Percentiles rank a stretch among this genome's conserved stretches.
Evolutionary conservation across 2,113 vertebrate species (phyloP).

Genomic region (Hystrix brachyura): DNA sequence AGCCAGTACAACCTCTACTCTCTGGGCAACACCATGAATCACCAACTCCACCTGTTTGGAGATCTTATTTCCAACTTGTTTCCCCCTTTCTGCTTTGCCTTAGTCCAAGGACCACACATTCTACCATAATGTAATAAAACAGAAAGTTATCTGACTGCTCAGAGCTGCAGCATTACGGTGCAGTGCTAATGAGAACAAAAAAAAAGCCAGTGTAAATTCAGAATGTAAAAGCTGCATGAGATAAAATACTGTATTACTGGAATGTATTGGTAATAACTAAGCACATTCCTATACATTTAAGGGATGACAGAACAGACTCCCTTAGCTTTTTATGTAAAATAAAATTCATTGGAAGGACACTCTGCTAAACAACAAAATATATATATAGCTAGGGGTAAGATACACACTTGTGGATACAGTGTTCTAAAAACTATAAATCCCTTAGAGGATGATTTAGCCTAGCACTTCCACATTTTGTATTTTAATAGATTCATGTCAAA

Average conservation of each 20-base stretch:
- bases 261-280: background rate
- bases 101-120: background rate
- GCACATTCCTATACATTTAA: slow-evolving; percentile 6
- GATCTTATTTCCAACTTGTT: background rate
- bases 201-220: background rate
- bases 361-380: slow-evolving; percentile 11
- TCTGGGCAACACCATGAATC: background rate
- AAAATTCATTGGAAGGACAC: background rate
- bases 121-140: background rate
- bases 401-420: background rate
- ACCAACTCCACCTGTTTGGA: background rate
- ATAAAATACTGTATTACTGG: background rate
- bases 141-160: background rate
- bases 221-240: background rate
- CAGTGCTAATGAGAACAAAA: background rate
- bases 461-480: background rate
- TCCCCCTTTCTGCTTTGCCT: background rate
- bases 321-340: background rate
- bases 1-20: background rate
- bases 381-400: background rate
- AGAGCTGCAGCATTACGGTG: background rate
- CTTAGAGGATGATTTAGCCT: slow-evolving; percentile 17
- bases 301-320: background rate
- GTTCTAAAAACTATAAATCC: background rate
- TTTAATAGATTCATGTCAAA: background rate